Evolutionary conservation across 2,797 vertebrate genomes (phyloP).

Genomic region (Pristis pectinata): DNA sequence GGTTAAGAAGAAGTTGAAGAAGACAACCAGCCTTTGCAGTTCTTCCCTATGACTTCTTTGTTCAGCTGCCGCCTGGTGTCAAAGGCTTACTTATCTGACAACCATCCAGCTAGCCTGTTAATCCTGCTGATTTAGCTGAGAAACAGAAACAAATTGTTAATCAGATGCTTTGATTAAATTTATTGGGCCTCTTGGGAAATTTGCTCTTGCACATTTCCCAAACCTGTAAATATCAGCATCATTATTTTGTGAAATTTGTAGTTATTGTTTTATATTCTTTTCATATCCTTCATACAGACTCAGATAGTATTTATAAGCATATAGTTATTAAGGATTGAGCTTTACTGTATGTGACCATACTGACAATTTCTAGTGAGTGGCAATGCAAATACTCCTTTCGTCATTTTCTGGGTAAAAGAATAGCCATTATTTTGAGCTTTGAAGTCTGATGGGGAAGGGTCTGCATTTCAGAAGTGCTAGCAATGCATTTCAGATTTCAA

Average conservation of each 20-base stretch:
- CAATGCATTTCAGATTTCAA: neutral
- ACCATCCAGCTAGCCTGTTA: neutral
- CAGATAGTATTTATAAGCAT: neutral
- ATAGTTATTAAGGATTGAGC: neutral
- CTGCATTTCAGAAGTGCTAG: neutral
- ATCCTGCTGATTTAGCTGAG: neutral
- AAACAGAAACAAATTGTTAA: neutral
- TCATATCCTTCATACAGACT: neutral
- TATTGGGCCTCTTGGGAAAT: neutral
- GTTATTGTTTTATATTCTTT: neutral
- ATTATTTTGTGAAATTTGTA: neutral
- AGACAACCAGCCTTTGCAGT: neutral
- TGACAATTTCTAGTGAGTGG: neutral
- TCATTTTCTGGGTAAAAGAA: neutral
- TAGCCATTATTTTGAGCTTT: neutral
- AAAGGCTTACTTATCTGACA: neutral
- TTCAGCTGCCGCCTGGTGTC: neutral
- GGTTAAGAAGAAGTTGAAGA: neutral
- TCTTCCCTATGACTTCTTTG: neutral
- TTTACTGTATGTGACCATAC: neutral
- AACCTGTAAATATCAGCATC: neutral
- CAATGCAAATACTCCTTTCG: neutral
- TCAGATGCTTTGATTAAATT: neutral
- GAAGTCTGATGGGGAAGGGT: neutral
- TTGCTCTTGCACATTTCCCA: neutral